These are phyloP conservation scores for Crotophaga sulcirostris DNA, from an alignment of 2,113 vertebrate species.

Conservation along the genomic window DNA sequence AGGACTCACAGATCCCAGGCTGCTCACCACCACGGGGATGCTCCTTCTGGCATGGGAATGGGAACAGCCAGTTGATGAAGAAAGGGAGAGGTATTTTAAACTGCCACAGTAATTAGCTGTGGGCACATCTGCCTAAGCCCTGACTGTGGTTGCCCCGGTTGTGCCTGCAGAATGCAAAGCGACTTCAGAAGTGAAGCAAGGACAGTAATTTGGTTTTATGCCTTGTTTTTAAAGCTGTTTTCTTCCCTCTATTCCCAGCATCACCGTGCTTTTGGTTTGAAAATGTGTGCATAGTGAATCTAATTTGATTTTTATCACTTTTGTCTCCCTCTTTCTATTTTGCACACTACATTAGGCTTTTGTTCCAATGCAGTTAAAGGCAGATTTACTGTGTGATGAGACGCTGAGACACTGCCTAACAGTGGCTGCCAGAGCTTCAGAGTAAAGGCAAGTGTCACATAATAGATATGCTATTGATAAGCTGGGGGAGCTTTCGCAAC, in stretches of 20 bases:
- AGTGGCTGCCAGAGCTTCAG: constrained; percentile 3
- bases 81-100: not conserved
- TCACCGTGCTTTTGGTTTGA: not conserved
- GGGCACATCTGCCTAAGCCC: not conserved
- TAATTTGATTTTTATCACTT: constrained; percentile 16
- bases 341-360: constrained; percentile 5
- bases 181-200: not conserved
- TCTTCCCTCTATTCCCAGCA: not conserved
- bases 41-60: not conserved
- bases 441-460: not conserved
- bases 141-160: not conserved
- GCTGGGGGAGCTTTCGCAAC: not conserved
- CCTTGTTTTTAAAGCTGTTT: not conserved
- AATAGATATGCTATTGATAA: not conserved
- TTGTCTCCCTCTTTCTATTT: not conserved
- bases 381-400: not conserved
- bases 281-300: not conserved
- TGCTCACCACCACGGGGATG: accelerated
- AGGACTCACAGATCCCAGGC: not conserved
- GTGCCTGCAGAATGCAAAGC: not conserved
- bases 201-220: not conserved
- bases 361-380: constrained; percentile 1
- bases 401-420: not conserved
- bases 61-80: not conserved
- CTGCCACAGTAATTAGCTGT: not conserved